A percentile compares a stretch with the other conserved stretches of the same genome.
These are phyloP conservation scores for Macaca nemestrina DNA, from an alignment of 2,113 vertebrate genomes.

Conservation along the genomic window DNA sequence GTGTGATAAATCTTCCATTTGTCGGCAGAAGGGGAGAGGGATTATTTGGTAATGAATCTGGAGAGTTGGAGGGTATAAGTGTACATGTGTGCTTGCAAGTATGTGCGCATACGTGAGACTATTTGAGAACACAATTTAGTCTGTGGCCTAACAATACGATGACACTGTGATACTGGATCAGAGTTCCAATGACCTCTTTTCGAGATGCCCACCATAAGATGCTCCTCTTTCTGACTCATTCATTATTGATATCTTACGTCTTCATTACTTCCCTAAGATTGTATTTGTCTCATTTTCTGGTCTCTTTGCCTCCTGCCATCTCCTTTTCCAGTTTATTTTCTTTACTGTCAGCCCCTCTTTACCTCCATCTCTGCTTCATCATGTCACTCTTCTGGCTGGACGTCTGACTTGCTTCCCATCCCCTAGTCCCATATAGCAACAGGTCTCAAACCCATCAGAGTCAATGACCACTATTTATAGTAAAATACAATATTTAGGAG, in stretches of 20 bases:
- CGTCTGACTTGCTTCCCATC: neutral
- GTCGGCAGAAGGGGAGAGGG: neutral
- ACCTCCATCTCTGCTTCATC: neutral
- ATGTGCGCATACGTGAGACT: too few species aligned
- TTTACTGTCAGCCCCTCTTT: neutral
- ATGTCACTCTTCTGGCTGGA: neutral
- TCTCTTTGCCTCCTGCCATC: neutral
- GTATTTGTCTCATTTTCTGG: neutral
- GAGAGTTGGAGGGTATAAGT: neutral
- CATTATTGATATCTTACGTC: rapidly evolving
- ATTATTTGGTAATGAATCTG: neutral
- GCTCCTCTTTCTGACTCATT: neutral
- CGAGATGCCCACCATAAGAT: neutral
- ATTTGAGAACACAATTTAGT: neutral
- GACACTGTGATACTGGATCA: neutral
- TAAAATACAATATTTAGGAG: neutral
- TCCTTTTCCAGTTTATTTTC: neutral
- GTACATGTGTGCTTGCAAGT: neutral
- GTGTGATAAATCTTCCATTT: neutral
- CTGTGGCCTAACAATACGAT: neutral
- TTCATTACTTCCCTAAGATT: neutral
- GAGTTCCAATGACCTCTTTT: neutral
- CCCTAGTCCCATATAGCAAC: neutral
- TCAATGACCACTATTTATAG: neutral
- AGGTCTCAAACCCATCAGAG: neutral